Evolutionary conservation across 23 tunicate species (phyloP), one percentile per base, ranked within the genome.

Genomic region (Aplidium turbinatum): DNA sequence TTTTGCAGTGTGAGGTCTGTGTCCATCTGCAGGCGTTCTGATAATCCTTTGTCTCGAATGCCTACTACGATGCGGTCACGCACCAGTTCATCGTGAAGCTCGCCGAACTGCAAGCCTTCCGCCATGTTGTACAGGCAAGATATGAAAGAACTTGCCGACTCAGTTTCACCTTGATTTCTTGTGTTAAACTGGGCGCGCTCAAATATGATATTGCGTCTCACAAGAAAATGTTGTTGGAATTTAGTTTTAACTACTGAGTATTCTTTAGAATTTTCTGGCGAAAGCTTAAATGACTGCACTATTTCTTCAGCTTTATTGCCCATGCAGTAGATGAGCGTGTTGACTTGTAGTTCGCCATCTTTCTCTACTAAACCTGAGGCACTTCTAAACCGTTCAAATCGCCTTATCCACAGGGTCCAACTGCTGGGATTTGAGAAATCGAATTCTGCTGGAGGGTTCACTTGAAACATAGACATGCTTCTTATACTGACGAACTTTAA

Each of bases 1-100:
- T 30, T 52, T 52, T 52, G 24, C 39, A 71, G 35, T 21, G 77
- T 71, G 20, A 71, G 38, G 13, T 71, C 67, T 26, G 68, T 23
- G 36, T 27, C 23, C 77, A 71, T 71, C 34, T 71, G 77, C 24
- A 71, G 20, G 4, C 68, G 77, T 52, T 71, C 68, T 9, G 77
- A 71, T 28, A 71, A 35, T 4, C 4, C 22, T 5, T 23, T 18
- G 35, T 71, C 77, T 5, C 28, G 5, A 24, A 50, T 9, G 22
- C 77, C 77, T 19, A 71, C 63, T 7, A 71, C 77, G 5, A 71
- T 25, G 3, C 38, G 42, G 27, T 71, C 68, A 11, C 77, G 22
- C 6, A 71, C 28, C 61, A 71, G 51, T 38, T 71, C 77, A 4
- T 71, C 68, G 4, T 35, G 26, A 16, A 71, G 67, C 4, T 66